Percentiles rank a stretch among this genome's conserved stretches.
phyloP scores from a whole-genome alignment of 1,140 invertebrate species.

The Drosophila suzukii region DNA sequence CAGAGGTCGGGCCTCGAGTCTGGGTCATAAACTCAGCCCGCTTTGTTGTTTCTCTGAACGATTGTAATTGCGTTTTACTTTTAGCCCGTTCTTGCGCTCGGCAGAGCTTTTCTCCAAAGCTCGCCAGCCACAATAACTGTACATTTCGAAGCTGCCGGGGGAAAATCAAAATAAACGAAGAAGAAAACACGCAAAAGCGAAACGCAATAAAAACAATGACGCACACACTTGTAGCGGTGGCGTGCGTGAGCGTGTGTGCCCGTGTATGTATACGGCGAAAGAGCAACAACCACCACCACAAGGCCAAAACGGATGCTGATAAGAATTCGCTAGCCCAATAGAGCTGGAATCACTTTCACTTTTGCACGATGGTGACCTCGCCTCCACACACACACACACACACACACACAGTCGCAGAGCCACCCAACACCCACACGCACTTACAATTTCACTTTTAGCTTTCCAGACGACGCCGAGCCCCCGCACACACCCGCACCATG shows the following conservation, averaged over 20 bases:
- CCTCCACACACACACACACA: slow-evolving; percentile 29
- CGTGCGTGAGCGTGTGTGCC: slow-evolving; percentile 6
- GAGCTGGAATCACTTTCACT: slow-evolving; percentile 69
- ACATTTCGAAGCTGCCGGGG: slow-evolving; percentile 67
- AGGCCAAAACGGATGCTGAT: slow-evolving; percentile 53
- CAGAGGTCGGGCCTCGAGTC: slow-evolving; percentile 33
- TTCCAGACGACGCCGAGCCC: slow-evolving; percentile 37
- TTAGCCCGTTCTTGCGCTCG: slow-evolving; percentile 39
- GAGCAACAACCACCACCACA: slow-evolving; percentile 66
- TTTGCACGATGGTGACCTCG: slow-evolving; percentile 54
- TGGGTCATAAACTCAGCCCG: slow-evolving; percentile 55
- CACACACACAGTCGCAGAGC: slow-evolving; percentile 8
- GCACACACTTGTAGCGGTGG: slow-evolving; percentile 79
- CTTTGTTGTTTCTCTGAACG: slow-evolving; percentile 37
- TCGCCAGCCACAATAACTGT: slow-evolving; percentile 67
- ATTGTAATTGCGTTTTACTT: slow-evolving; percentile 70
- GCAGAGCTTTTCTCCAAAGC: slow-evolving; percentile 66
- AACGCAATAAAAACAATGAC: slow-evolving; percentile 83
- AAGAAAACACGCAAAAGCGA: slow-evolving; percentile 78
- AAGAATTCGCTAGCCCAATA: slow-evolving; percentile 67
- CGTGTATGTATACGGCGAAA: slow-evolving; percentile 8
- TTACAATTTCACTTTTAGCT: slow-evolving; percentile 71
- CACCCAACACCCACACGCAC: slow-evolving; percentile 7
- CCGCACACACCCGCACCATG: slow-evolving; percentile 52
- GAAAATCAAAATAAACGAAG: slow-evolving; percentile 77